Evolutionary conservation across 1,140 invertebrate species (phyloP).

Genomic region (Archegozetes longisetosus): DNA sequence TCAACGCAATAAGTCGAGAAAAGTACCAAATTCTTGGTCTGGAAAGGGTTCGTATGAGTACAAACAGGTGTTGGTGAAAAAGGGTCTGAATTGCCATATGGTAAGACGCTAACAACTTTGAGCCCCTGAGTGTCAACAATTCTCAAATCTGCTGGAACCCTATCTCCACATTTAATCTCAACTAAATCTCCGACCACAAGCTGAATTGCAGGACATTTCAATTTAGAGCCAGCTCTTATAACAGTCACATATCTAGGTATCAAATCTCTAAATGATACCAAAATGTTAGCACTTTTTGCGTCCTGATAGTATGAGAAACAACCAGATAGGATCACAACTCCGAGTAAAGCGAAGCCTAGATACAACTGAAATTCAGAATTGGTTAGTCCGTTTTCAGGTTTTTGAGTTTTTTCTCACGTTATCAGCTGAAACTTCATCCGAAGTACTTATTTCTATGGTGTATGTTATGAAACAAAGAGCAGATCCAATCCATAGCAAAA

Average conservation of each 20-base stretch:
- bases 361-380: constrained; percentile 34
- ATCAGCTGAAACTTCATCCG: constrained; percentile 39
- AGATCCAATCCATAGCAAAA: constrained; percentile 24
- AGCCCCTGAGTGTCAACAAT: constrained; percentile 33
- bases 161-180: constrained; percentile 65
- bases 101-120: constrained; percentile 34
- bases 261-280: constrained; percentile 23
- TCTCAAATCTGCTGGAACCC: constrained; percentile 29
- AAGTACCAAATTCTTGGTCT: constrained; percentile 34
- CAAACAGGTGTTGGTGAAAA: constrained; percentile 27
- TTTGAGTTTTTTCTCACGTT: constrained; percentile 34
- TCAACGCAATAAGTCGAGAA: constrained; percentile 36
- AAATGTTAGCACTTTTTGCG: constrained; percentile 26
- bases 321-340: constrained; percentile 29
- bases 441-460: constrained; percentile 54
- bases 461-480: constrained; percentile 45
- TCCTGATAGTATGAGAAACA: constrained; percentile 31
- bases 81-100: constrained; percentile 48
- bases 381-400: not conserved
- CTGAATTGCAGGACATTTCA: constrained; percentile 64
- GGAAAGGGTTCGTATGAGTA: constrained; percentile 34
- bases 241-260: constrained; percentile 71
- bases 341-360: constrained; percentile 26
- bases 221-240: constrained; percentile 80
- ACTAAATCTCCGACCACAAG: constrained; percentile 57